phyloP scores from a whole-genome alignment of 2,797 vertebrate species.

The Macropodus opercularis region DNA sequence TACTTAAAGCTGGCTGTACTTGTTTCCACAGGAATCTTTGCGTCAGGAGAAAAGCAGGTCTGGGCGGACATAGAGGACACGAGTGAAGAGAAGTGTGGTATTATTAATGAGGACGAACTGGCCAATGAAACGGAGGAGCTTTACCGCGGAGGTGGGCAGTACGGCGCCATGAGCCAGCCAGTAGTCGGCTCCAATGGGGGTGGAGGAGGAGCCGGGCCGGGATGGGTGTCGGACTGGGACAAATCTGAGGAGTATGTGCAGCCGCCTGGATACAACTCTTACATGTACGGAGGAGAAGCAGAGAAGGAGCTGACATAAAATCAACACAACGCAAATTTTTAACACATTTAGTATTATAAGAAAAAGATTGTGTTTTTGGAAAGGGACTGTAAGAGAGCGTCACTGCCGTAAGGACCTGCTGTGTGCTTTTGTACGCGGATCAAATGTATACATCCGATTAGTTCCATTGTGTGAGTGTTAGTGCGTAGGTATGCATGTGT shows the following conservation, averaged over 20 bases:
- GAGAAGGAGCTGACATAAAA: slow-evolving; percentile 75
- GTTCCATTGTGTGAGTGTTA: slow-evolving; percentile 38
- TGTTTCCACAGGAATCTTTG: slow-evolving; percentile 81
- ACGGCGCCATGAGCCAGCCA: slow-evolving; percentile 81
- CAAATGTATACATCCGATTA: slow-evolving; percentile 47
- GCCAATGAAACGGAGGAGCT: slow-evolving; percentile 97
- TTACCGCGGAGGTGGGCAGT: slow-evolving; percentile 85
- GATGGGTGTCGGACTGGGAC: slow-evolving; percentile 83
- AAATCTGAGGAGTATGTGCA: slow-evolving; percentile 83
- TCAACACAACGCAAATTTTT: slow-evolving; percentile 10
- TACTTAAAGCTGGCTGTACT: neutral
- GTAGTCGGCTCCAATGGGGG: slow-evolving; percentile 76
- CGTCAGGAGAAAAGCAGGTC: slow-evolving; percentile 95
- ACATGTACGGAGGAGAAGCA: slow-evolving; percentile 66
- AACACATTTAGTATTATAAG: slow-evolving; percentile 14
- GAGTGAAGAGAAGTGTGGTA: slow-evolving; percentile 97
- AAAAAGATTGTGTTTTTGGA: slow-evolving; percentile 41
- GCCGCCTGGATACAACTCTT: slow-evolving; percentile 77
- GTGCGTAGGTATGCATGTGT: slow-evolving; percentile 31
- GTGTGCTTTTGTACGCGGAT: slow-evolving; percentile 61
- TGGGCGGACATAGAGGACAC: slow-evolving; percentile 98
- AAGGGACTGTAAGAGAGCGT: slow-evolving; percentile 47
- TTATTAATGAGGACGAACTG: slow-evolving; percentile 97
- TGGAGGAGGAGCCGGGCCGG: slow-evolving; percentile 44
- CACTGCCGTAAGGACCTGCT: slow-evolving; percentile 54